Conservation (phyloP, 2,797 vertebrate species). For the Setipinna tenuifilis region DNA sequence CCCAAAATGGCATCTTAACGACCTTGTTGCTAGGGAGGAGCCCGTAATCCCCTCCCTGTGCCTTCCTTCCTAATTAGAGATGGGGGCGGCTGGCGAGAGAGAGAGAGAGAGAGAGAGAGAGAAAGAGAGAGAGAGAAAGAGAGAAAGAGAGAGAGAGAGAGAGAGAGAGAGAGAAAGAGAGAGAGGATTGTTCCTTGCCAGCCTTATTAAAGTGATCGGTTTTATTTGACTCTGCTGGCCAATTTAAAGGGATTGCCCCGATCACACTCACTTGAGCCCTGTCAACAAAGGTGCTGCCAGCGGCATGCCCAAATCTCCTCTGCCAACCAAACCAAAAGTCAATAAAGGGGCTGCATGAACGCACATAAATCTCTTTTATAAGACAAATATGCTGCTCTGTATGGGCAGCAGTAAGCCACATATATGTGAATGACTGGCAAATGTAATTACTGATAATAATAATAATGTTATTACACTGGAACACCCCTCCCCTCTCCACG, state of each 20-base stretch:
- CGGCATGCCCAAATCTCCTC: too few relatives aligned
- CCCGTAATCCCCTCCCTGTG: conserved; percentile 73
- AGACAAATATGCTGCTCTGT: neutral
- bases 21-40: conserved; percentile 73
- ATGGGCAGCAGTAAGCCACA: neutral
- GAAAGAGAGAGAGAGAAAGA: neutral
- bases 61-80: conserved; percentile 77
- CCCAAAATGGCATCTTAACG: conserved; percentile 44
- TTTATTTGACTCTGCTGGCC: conserved; percentile 23
- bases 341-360: neutral
- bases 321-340: too few relatives aligned
- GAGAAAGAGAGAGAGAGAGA: too few relatives aligned
- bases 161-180: neutral
- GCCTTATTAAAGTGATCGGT: conserved; percentile 72
- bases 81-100: conserved; percentile 45
- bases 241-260: conserved; percentile 31
- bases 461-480: neutral
- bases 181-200: conserved; percentile 67
- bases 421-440: neutral
- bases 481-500: neutral
- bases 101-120: neutral
- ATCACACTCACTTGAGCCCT: neutral
- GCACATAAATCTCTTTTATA: neutral
- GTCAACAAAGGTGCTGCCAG: neutral
- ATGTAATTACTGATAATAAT: neutral